These are phyloP conservation scores for Helarctos malayanus DNA, from an alignment of 2,797 vertebrate species.

Conservation along the genomic window DNA sequence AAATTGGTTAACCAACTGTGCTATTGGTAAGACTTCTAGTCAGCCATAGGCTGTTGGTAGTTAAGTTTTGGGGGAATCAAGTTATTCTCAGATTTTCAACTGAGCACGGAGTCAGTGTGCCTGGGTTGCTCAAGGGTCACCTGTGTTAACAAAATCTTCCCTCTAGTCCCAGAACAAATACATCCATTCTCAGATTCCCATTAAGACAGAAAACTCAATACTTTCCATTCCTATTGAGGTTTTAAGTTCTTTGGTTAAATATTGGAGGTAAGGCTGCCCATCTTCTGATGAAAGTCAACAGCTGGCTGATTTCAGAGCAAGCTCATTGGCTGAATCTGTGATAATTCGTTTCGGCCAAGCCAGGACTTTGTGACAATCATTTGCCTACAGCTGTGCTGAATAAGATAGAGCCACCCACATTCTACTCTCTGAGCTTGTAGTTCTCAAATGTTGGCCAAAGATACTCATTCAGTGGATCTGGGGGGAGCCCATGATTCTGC, in stretches of 20 bases:
- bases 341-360: not conserved
- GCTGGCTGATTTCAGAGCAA: not conserved
- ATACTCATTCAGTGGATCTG: fast-evolving
- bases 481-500: fast-evolving
- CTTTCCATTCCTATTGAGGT: not conserved
- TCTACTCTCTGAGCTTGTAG: fast-evolving
- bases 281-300: not conserved
- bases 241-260: not conserved
- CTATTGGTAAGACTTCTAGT: not conserved
- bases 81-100: not conserved
- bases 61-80: not conserved
- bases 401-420: fast-evolving
- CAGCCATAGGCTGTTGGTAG: not conserved
- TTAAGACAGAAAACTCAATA: not conserved
- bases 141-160: not conserved
- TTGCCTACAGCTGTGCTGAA: not conserved
- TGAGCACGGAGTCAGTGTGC: not conserved
- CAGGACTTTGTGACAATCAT: not conserved
- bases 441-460: not conserved
- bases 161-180: not conserved
- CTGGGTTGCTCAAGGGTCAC: not conserved
- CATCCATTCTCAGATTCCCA: not conserved
- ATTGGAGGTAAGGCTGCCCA: not conserved
- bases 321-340: too few relatives aligned
- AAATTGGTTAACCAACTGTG: not conserved